Evolutionary conservation across 2,888 invertebrate genomes (phyloP).

Genomic region (Acanthosoma haemorrhoidale): DNA sequence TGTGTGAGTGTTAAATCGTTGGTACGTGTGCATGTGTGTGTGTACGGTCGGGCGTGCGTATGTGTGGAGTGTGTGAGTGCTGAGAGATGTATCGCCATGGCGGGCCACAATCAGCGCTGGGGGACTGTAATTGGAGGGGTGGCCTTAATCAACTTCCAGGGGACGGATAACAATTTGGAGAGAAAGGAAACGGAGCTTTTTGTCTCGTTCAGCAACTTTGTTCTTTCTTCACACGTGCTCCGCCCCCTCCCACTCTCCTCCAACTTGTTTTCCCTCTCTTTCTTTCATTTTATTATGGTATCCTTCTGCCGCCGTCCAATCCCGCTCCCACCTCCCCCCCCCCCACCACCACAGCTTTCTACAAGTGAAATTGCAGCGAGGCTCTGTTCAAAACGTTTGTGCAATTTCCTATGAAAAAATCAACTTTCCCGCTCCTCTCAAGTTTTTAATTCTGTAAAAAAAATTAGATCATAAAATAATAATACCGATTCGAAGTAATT

Average conservation of each 20-base stretch:
- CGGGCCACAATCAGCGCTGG: slow-evolving; percentile 13
- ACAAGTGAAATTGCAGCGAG: no score
- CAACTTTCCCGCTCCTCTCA: no score
- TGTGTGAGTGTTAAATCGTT: no score
- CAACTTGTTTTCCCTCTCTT: neutral
- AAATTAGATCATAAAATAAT: no score
- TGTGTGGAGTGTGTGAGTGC: neutral
- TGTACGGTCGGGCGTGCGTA: neutral
- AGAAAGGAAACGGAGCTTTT: slow-evolving; percentile 39
- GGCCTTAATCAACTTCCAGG: slow-evolving; percentile 38
- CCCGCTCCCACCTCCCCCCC: neutral
- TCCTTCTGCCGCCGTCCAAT: neutral
- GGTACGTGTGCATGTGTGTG: neutral
- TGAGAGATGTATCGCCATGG: slow-evolving; percentile 24
- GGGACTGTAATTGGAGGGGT: slow-evolving; percentile 26
- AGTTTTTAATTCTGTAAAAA: no score
- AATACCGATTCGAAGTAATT: no score
- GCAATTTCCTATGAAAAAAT: no score
- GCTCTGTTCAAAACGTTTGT: no score
- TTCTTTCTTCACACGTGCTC: slow-evolving; percentile 24
- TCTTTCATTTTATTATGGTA: slow-evolving; percentile 13
- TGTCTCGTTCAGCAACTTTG: slow-evolving; percentile 36
- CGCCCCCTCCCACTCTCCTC: neutral
- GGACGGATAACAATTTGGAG: slow-evolving; percentile 39
- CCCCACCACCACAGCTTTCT: neutral